Evolutionary conservation across 2,888 invertebrate species (phyloP).

Genomic region (Alentia gelatinosa): DNA sequence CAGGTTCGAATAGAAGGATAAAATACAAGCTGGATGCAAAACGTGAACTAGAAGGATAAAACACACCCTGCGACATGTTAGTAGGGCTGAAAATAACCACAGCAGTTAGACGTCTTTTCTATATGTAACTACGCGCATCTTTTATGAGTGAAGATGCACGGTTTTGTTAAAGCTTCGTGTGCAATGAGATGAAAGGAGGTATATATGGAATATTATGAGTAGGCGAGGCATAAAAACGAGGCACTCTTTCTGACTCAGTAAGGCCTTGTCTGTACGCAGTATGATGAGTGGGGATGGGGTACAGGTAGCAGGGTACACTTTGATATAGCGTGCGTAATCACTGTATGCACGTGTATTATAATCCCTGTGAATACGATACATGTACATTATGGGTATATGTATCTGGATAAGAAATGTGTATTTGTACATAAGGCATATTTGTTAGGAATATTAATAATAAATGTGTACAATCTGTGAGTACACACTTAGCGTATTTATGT

Average conservation of each 20-base stretch:
- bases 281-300: background rate
- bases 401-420: constrained; percentile 34
- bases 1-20: background rate
- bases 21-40: background rate
- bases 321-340: background rate
- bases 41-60: constrained; percentile 2
- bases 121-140: background rate
- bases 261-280: background rate
- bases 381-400: constrained; percentile 29
- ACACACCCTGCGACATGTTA: background rate
- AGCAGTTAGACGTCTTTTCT: background rate
- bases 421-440: background rate
- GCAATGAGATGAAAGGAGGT: background rate
- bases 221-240: background rate
- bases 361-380: background rate
- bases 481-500: too few relatives aligned
- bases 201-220: background rate
- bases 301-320: background rate
- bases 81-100: background rate
- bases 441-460: too few relatives aligned
- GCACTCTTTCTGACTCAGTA: background rate
- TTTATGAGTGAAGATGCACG: background rate
- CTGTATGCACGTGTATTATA: background rate
- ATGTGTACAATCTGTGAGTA: too few relatives aligned
- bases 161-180: background rate